These are phyloP conservation scores for Andrena trimmerana DNA, from an alignment of 2,888 invertebrate genomes.

Conservation along the genomic window DNA sequence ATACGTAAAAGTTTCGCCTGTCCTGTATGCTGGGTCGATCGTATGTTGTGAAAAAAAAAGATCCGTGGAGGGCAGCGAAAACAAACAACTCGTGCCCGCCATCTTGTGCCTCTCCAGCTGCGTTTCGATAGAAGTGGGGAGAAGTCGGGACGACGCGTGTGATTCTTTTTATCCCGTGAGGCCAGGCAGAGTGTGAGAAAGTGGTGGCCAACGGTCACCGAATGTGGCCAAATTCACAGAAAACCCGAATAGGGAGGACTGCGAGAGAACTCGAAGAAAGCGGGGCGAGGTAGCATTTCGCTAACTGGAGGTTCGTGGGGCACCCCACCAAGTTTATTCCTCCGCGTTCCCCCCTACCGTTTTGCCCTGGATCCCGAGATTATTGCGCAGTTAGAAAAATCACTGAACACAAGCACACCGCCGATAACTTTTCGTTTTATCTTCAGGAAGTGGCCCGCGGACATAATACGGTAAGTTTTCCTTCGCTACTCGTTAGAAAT, in stretches of 20 bases:
- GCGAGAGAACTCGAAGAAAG: constrained; percentile 67
- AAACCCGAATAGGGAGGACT: constrained; percentile 70
- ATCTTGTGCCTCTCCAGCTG: constrained; percentile 78
- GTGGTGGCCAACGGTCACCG: constrained; percentile 77
- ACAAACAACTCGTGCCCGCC: constrained; percentile 79
- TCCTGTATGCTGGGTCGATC: constrained; percentile 25
- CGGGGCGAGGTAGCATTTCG: constrained; percentile 77
- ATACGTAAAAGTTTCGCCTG: constrained; percentile 23
- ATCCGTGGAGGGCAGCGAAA: constrained; percentile 61
- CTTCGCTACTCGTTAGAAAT: not conserved
- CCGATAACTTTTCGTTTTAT: constrained; percentile 56
- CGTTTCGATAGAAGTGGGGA: constrained; percentile 56
- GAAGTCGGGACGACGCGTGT: constrained; percentile 39
- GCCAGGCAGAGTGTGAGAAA: constrained; percentile 26
- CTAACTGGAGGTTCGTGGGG: constrained; percentile 67
- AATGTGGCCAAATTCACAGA: constrained; percentile 76
- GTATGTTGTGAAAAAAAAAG: constrained; percentile 35
- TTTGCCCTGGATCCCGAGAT: constrained; percentile 74
- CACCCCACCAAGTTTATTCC: constrained; percentile 65
- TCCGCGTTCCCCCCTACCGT: constrained; percentile 66
- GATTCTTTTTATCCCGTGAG: constrained; percentile 35
- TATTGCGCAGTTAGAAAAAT: constrained; percentile 81
- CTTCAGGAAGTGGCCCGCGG: constrained; percentile 50
- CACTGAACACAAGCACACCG: constrained; percentile 46
- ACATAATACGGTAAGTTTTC: constrained; percentile 43